Percentiles rank a stretch among this genome's conserved stretches.
These are phyloP conservation scores for Leptinotarsa lineolata DNA, from an alignment of 1,140 invertebrate species.

Conservation along the genomic window DNA sequence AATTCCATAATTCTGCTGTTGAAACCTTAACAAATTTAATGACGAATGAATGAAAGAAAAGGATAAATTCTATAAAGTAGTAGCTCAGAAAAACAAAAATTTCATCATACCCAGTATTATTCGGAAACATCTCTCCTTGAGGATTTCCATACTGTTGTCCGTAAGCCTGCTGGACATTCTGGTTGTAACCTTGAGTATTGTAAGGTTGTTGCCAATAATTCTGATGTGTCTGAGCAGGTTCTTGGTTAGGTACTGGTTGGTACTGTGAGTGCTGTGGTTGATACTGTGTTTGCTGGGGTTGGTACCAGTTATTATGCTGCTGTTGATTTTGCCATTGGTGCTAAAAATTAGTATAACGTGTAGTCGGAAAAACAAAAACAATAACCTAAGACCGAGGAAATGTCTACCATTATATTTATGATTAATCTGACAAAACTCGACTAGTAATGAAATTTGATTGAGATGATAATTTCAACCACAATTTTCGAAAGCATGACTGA, in stretches of 20 bases:
- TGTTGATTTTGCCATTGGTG: constrained; percentile 50
- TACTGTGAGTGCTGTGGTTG: constrained; percentile 29
- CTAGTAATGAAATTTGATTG: too few relatives aligned
- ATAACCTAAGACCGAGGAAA: too few relatives aligned
- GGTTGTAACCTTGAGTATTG: constrained; percentile 27
- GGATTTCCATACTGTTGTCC: constrained; percentile 29
- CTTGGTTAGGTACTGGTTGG: constrained; percentile 30
- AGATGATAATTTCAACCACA: too few relatives aligned
- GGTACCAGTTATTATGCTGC: constrained; percentile 40
- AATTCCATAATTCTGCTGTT: constrained; percentile 35
- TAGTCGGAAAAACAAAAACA: too few relatives aligned
- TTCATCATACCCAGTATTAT: constrained; percentile 15
- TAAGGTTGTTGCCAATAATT: constrained; percentile 44
- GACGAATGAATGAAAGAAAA: not conserved
- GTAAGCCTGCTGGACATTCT: constrained; percentile 33
- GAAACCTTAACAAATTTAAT: constrained; percentile 15
- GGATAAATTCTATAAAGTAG: too few relatives aligned
- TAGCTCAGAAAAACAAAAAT: not conserved
- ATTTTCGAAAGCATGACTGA: too few relatives aligned
- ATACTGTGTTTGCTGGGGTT: constrained; percentile 27
- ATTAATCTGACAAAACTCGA: too few relatives aligned
- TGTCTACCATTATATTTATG: too few relatives aligned
- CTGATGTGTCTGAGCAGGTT: constrained; percentile 29
- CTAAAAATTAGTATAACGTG: constrained; percentile 16
- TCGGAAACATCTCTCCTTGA: constrained; percentile 12